Evolutionary conservation across 1,140 invertebrate genomes (phyloP).

Genomic region (Ostrea edulis): DNA sequence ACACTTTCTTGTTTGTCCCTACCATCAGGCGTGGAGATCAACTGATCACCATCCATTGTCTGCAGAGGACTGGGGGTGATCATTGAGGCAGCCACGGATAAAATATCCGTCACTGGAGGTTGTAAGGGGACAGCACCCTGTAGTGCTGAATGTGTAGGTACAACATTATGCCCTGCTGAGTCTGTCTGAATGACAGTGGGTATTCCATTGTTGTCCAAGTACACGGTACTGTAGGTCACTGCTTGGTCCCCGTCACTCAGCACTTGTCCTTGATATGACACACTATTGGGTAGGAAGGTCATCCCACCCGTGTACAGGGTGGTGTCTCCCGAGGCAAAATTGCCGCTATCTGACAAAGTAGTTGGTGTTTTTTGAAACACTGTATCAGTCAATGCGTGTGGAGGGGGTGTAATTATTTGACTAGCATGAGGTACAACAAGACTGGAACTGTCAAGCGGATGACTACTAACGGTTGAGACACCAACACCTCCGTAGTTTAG

Average conservation of each 20-base stretch:
- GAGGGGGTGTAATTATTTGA: neutral
- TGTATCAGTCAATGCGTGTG: neutral
- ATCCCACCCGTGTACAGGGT: neutral
- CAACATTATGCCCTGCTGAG: neutral
- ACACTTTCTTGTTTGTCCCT: neutral
- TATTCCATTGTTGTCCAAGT: neutral
- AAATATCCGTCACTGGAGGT: neutral
- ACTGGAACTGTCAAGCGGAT: neutral
- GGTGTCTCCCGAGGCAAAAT: neutral
- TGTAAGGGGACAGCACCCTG: neutral
- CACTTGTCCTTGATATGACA: neutral
- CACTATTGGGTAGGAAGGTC: neutral
- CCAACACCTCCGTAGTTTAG: neutral
- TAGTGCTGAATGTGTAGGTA: neutral
- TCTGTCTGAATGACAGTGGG: slow-evolving; percentile 6
- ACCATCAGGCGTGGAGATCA: neutral
- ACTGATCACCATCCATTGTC: neutral
- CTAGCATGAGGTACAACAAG: neutral
- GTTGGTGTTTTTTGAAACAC: neutral
- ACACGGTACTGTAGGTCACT: neutral
- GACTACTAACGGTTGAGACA: neutral
- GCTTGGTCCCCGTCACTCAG: neutral
- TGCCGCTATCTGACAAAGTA: neutral
- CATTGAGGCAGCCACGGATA: neutral
- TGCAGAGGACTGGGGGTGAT: slow-evolving; percentile 6